Percentiles rank a stretch among this genome's conserved stretches.
Conservation (phyloP, 2,888 invertebrate genomes). For the Drosophila neonasuta region DNA sequence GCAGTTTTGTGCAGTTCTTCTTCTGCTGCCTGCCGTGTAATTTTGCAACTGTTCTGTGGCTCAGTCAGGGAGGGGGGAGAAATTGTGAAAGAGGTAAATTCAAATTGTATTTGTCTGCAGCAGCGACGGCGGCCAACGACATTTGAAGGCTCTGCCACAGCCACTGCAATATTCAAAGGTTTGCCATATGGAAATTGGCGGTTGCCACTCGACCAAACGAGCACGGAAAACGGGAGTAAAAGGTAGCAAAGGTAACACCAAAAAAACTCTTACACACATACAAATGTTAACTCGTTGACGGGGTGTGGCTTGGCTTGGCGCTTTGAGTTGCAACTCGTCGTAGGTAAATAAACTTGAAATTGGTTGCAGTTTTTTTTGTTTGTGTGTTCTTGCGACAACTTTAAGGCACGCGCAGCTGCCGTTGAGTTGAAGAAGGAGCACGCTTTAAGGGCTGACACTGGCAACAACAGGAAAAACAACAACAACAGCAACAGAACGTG, state of each 20-base stretch:
- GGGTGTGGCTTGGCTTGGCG: slow-evolving; percentile 19
- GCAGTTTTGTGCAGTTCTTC: slow-evolving; percentile 1
- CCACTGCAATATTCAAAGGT: slow-evolving; percentile 66
- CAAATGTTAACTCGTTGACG: slow-evolving; percentile 17
- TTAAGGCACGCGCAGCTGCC: slow-evolving; percentile 29
- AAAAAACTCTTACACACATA: background rate
- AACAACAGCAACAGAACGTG: slow-evolving; percentile 50
- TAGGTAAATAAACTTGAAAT: slow-evolving; percentile 58
- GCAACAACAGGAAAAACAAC: too few species aligned
- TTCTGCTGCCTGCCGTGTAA: slow-evolving; percentile 50
- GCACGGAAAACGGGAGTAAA: background rate
- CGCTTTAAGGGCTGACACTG: slow-evolving; percentile 22
- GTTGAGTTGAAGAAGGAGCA: slow-evolving; percentile 31
- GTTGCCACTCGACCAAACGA: slow-evolving; percentile 33
- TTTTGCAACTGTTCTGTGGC: slow-evolving; percentile 51
- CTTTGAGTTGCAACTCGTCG: slow-evolving; percentile 32
- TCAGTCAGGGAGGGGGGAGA: background rate
- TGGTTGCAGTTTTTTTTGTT: slow-evolving; percentile 9
- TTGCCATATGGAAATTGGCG: slow-evolving; percentile 65
- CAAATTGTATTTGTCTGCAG: slow-evolving; percentile 65
- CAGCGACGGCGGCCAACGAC: slow-evolving; percentile 52
- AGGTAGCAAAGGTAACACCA: background rate
- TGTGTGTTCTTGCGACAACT: slow-evolving; percentile 18
- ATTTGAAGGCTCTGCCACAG: slow-evolving; percentile 44
- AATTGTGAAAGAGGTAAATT: slow-evolving; percentile 32